Conservation (phyloP, 2,888 invertebrate genomes). For the Archips crataeganus region DNA sequence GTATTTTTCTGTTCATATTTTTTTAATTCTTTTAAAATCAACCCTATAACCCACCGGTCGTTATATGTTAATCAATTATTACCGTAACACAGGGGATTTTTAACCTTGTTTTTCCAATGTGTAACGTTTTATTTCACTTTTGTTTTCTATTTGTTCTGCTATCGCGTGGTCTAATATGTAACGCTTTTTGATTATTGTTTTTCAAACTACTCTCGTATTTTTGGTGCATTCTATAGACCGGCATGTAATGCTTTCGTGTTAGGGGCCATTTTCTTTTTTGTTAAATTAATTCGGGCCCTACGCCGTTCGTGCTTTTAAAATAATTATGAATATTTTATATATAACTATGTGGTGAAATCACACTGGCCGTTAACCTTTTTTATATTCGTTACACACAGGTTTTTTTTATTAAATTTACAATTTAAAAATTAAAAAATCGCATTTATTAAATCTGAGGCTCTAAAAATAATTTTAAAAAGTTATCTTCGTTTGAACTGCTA, state of each 20-base stretch:
- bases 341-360: conserved; percentile 27
- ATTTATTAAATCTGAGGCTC: no score
- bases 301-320: conserved; percentile 80
- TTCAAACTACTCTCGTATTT: conserved; percentile 42
- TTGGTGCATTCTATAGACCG: conserved; percentile 63
- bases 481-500: no score
- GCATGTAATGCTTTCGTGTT: conserved; percentile 78
- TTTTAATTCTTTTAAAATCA: background rate
- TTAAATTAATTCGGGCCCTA: conserved; percentile 50
- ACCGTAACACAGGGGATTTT: background rate
- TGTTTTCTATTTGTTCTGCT: background rate
- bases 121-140: background rate
- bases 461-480: background rate
- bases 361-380: background rate
- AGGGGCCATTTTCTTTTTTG: conserved; percentile 48
- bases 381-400: background rate
- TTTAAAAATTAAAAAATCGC: no score
- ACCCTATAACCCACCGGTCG: conserved; percentile 30
- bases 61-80: background rate
- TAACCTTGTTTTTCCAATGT: background rate
- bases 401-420: background rate
- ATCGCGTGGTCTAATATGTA: background rate
- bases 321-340: conserved; percentile 45
- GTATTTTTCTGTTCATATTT: background rate
- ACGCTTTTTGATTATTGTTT: conserved; percentile 13